Evolutionary conservation across 2,113 vertebrate genomes (phyloP).

Genomic region (Neodon shergylaensis): DNA sequence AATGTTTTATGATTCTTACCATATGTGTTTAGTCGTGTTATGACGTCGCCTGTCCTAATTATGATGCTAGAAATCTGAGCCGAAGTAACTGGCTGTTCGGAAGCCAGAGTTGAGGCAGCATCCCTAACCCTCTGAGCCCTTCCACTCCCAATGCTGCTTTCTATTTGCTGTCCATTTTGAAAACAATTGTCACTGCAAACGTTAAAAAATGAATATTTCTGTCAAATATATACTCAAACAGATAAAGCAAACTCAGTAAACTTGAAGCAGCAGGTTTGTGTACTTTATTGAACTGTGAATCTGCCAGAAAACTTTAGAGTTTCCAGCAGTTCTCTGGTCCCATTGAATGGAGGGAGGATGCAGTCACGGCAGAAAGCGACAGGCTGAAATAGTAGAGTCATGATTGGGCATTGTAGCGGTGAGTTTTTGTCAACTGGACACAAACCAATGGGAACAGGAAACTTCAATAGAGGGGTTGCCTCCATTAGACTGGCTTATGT

Average conservation of each 20-base stretch:
- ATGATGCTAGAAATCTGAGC: not conserved
- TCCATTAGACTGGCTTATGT: not conserved
- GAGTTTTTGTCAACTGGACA: not conserved
- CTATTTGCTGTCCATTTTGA: not conserved
- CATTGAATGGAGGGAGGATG: not conserved
- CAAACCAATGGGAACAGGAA: not conserved
- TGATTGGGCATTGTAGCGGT: not conserved
- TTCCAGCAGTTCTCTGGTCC: not conserved
- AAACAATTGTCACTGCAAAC: not conserved
- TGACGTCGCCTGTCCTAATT: not conserved
- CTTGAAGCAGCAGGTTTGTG: not conserved
- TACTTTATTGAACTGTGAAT: not conserved
- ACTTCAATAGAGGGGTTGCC: not conserved
- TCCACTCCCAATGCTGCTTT: not conserved
- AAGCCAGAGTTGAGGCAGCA: not conserved
- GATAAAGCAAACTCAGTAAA: constrained; percentile 23
- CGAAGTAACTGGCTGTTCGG: not conserved
- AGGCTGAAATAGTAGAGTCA: not conserved
- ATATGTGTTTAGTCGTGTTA: constrained; percentile 50
- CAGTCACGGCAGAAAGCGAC: not conserved
- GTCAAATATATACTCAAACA: not conserved
- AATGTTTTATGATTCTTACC: constrained; percentile 18
- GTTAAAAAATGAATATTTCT: not conserved
- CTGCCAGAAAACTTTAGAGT: not conserved
- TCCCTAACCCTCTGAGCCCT: rapidly evolving